Evolutionary conservation across 2,113 vertebrate species (phyloP).

Genomic region (Emydura subglobosa): DNA sequence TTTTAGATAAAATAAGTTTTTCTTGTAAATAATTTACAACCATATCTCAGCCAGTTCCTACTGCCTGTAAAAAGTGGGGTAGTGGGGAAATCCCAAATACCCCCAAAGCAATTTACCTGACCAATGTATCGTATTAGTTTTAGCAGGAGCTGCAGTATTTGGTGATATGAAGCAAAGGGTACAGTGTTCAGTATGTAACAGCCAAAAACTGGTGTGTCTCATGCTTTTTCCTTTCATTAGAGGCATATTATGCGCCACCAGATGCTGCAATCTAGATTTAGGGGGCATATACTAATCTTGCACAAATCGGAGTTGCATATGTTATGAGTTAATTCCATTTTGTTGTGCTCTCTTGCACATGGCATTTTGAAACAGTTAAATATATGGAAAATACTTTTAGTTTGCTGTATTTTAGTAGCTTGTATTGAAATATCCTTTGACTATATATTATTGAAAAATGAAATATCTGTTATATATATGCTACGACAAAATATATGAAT

Average conservation of each 20-base stretch:
- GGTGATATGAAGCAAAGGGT: not conserved
- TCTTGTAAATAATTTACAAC: not conserved
- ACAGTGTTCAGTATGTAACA: not conserved
- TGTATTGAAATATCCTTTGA: conserved; percentile 63
- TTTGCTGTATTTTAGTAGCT: conserved; percentile 48
- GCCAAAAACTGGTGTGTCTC: conserved; percentile 54
- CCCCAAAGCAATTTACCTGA: conserved; percentile 53
- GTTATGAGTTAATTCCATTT: conserved; percentile 70
- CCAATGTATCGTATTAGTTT: conserved; percentile 24
- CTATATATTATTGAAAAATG: conserved; percentile 54
- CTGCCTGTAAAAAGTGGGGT: not conserved
- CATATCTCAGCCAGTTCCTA: not conserved
- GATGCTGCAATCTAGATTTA: conserved; percentile 67
- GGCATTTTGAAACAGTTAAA: conserved; percentile 68
- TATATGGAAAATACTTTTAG: conserved; percentile 63
- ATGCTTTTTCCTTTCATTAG: conserved; percentile 64
- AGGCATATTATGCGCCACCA: conserved; percentile 62
- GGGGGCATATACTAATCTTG: conserved; percentile 57
- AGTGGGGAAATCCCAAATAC: conserved; percentile 10
- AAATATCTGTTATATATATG: conserved; percentile 31
- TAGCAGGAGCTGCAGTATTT: not conserved
- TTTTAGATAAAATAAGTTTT: not conserved
- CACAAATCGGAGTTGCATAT: conserved; percentile 71
- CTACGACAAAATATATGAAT: conserved; percentile 40
- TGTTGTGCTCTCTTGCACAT: conserved; percentile 69